Percentiles rank a stretch among this genome's conserved stretches.
Conservation (phyloP, 2,888 invertebrate genomes). For the Drosophila paramelanica region DNA sequence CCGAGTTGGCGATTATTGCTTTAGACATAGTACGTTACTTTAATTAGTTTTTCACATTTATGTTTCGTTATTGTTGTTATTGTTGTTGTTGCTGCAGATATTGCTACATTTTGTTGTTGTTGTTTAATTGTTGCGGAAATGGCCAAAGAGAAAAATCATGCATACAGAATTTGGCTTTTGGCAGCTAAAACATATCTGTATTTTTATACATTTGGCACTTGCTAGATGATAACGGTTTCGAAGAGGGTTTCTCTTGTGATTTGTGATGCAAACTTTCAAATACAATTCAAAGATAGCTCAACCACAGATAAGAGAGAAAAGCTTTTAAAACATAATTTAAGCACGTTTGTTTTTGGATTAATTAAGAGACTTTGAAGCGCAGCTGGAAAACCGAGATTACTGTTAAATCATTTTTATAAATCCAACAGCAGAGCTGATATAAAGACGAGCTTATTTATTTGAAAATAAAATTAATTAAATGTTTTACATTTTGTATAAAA, state of each 20-base stretch:
- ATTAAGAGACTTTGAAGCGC: constrained; percentile 18
- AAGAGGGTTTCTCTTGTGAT: constrained; percentile 13
- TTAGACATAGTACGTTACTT: constrained; percentile 31
- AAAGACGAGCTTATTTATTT: neutral
- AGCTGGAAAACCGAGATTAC: constrained; percentile 8
- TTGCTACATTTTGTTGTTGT: constrained; percentile 27
- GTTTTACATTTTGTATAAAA: neutral
- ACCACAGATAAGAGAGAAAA: constrained; percentile 17
- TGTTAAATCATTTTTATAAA: neutral
- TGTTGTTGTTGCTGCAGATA: constrained; percentile 17
- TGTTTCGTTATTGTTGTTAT: constrained; percentile 20
- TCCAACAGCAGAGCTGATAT: neutral
- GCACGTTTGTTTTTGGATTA: constrained; percentile 5
- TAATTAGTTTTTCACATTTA: constrained; percentile 37
- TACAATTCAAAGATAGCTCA: constrained; percentile 9
- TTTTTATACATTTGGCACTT: neutral
- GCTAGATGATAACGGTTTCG: constrained; percentile 13
- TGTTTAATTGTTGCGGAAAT: constrained; percentile 14
- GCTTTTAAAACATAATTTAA: constrained; percentile 14
- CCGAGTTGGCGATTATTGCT: constrained; percentile 33
- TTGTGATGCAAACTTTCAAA: constrained; percentile 20
- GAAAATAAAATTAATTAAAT: no score
- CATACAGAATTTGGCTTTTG: constrained; percentile 25
- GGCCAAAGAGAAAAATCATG: constrained; percentile 21
- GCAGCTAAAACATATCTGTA: neutral